Evolutionary conservation across 2,888 invertebrate genomes (phyloP), one percentile per base, ranked within the genome.

Genomic region (Plagodis pulveraria): DNA sequence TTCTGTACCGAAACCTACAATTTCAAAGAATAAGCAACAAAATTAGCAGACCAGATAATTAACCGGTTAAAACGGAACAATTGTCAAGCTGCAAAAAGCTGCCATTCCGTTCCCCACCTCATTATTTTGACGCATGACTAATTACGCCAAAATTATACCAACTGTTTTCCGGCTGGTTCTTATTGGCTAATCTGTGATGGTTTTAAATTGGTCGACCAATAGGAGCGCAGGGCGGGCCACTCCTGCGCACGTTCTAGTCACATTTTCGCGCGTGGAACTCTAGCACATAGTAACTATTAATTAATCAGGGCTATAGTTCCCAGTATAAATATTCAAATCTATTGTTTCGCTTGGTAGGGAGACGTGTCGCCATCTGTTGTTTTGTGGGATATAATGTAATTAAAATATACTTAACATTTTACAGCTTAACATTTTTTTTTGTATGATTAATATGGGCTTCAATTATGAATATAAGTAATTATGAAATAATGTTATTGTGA

Each of bases 111-210:
- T 12, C 46, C 44, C 71, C 74, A 76, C 74, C 74, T 80, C 64
- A 76, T 84, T 80, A 82, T 80, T 71, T 70, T 66, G 71, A 80
- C 79, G 87, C 89, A 87, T 91, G 91, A 90, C 91, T 91, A 91
- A 91, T 91, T 91, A 89, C 89, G 88, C 89, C 89, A 86, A 91
- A 91, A 89, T 89, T 89, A 89, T 84, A 87, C 86, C 70, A 70
- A 66, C 65, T 73, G 70, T 78, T 82, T 81, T 74, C 80, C 73
- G 68, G 66, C 73, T 68, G 66, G 72, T 64, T 66, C 77, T 73
- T 72, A 91, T 91, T 91, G 91, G 91, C 74, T 73, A 78, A 77
- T 80, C 80, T 42, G 12, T 7, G 6, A 42, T 42, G 42, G 5
- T 42, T 12, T 77, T 70, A 83, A 85, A 83, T 80, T 82, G 83